Percentiles rank a stretch among this genome's conserved stretches.
Conservation (phyloP, 1,140 invertebrate species). For the Acromyrmex charruanus region DNA sequence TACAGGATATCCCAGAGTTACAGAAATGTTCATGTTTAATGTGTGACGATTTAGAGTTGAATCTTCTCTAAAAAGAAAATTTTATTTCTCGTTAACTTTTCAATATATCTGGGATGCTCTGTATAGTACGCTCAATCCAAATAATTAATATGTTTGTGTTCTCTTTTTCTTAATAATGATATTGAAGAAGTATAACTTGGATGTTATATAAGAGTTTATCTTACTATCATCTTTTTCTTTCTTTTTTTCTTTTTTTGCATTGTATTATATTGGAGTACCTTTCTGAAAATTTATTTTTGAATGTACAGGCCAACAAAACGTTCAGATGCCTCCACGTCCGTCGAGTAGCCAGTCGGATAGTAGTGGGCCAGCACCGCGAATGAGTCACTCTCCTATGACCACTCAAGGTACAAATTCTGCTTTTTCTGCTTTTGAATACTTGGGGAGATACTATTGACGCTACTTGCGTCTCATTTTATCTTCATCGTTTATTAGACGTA, state of each 20-base stretch:
- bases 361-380: slow-evolving; percentile 89
- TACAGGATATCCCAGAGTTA: slow-evolving; percentile 86
- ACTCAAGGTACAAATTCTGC: slow-evolving; percentile 87
- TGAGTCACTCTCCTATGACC: slow-evolving; percentile 92
- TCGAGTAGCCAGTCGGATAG: slow-evolving; percentile 95
- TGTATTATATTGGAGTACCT: background rate
- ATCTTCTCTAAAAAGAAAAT: background rate
- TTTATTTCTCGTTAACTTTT: background rate
- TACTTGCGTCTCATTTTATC: too few relatives aligned
- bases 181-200: background rate
- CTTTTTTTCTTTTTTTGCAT: background rate
- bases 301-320: slow-evolving; percentile 93
- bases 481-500: too few relatives aligned
- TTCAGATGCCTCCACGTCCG: slow-evolving; percentile 96
- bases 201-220: slow-evolving; percentile 4
- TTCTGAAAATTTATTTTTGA: slow-evolving; percentile 24
- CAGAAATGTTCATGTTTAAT: background rate
- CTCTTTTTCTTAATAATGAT: background rate
- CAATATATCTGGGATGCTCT: background rate
- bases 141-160: slow-evolving; percentile 10
- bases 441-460: too few relatives aligned
- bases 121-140: background rate
- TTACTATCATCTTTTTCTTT: background rate
- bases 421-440: background rate
- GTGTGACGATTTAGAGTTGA: background rate